Conservation (phyloP, 2,797 vertebrate species). For the Carcharodon carcharias region DNA sequence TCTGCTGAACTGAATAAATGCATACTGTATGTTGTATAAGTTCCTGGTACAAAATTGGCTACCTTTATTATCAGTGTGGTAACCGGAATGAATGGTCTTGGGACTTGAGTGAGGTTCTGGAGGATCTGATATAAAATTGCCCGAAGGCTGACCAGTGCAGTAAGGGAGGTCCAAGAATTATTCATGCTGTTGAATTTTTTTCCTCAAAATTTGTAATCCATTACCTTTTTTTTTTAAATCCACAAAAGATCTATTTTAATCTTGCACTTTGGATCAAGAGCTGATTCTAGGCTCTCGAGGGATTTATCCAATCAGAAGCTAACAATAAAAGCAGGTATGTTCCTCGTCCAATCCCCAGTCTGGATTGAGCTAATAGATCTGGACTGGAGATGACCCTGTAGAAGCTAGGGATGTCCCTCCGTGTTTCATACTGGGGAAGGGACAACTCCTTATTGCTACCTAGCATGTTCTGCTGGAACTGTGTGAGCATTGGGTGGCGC, state of each 20-base stretch:
- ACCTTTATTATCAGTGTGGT: background rate
- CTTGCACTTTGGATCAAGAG: background rate
- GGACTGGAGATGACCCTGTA: background rate
- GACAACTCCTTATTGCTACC: background rate
- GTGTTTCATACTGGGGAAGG: background rate
- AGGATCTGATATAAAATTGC: background rate
- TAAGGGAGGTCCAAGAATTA: background rate
- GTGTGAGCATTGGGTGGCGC: background rate
- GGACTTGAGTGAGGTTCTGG: background rate
- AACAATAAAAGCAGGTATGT: background rate
- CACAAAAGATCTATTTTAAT: background rate
- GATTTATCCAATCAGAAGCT: background rate
- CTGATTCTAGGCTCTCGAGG: background rate
- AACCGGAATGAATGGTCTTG: background rate
- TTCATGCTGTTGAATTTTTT: background rate
- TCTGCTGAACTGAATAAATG: constrained; percentile 15
- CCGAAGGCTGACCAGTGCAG: background rate
- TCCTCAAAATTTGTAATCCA: background rate
- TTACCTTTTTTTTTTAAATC: background rate
- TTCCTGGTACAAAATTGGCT: background rate
- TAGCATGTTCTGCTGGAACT: background rate
- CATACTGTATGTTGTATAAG: background rate
- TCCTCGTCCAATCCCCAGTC: background rate
- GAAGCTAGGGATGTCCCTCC: background rate
- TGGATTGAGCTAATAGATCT: background rate